phyloP scores from a whole-genome alignment of 1,140 invertebrate genomes.

The Bombus superbus region DNA sequence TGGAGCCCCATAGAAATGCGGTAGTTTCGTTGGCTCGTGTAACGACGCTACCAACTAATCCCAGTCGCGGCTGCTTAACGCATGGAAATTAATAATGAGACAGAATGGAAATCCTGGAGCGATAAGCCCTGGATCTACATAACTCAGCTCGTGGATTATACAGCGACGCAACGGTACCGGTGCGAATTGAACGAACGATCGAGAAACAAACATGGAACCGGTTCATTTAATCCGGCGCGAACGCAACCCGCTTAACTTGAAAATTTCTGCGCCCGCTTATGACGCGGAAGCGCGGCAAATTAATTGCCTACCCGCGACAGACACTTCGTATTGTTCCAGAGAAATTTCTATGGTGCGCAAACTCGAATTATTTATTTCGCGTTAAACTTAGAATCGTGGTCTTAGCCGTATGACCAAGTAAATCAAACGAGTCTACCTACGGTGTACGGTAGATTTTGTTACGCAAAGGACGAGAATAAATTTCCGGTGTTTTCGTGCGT shows the following conservation, averaged over 20 bases:
- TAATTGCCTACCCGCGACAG: conserved; percentile 14
- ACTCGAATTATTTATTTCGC: not conserved
- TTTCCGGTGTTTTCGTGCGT: not conserved
- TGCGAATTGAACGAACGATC: conserved; percentile 67
- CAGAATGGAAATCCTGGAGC: conserved; percentile 70
- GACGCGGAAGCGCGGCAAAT: not conserved
- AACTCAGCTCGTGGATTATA: conserved; percentile 63
- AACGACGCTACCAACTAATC: conserved; percentile 62
- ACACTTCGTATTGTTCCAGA: too few species aligned
- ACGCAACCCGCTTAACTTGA: conserved; percentile 19
- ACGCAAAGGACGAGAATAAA: not conserved
- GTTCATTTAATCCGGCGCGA: conserved; percentile 59
- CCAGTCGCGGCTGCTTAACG: conserved; percentile 62
- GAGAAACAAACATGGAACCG: conserved; percentile 65
- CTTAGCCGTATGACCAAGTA: not conserved
- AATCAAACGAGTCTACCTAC: too few species aligned
- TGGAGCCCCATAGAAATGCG: conserved; percentile 43
- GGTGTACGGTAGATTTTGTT: too few species aligned
- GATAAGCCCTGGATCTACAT: conserved; percentile 68
- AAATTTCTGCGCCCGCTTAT: conserved; percentile 20
- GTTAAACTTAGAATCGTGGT: not conserved
- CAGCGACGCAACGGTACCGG: conserved; percentile 47
- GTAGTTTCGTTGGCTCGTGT: conserved; percentile 53
- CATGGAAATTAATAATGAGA: conserved; percentile 72
- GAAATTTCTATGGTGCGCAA: not conserved